These are phyloP conservation scores for Pristionchus mayeri DNA, from an alignment of 2,888 invertebrate genomes.

Conservation along the genomic window DNA sequence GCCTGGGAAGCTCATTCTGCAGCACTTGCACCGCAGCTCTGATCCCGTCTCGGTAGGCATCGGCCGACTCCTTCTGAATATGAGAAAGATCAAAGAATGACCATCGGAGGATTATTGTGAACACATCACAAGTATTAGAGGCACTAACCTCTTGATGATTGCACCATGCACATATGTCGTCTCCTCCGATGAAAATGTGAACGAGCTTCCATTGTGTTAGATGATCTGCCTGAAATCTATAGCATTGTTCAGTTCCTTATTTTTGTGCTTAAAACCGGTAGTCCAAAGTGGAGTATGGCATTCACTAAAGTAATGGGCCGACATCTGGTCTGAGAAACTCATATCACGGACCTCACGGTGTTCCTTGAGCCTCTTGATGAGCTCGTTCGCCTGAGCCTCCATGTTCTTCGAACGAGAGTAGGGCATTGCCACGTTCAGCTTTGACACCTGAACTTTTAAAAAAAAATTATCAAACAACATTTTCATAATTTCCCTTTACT, in stretches of 20 bases:
- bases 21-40: conserved; percentile 3
- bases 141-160: conserved; percentile 53
- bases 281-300: too few species aligned
- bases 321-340: too few species aligned
- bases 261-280: too few species aligned
- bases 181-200: conserved; percentile 72
- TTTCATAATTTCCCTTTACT: too few species aligned
- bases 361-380: conserved; percentile 62
- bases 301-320: too few species aligned
- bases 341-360: conserved; percentile 63
- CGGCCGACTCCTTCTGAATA: conserved; percentile 2
- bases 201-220: conserved; percentile 70
- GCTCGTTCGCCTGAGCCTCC: conserved; percentile 60
- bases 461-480: neutral
- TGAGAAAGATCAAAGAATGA: neutral
- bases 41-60: conserved; percentile 15
- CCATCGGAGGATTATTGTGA: too few species aligned
- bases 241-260: conserved; percentile 64
- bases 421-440: conserved; percentile 67
- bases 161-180: conserved; percentile 68
- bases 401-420: conserved; percentile 65
- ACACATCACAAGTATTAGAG: too few species aligned
- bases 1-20: conserved; percentile 3
- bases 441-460: conserved; percentile 50
- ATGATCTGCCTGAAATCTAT: conserved; percentile 60